Base-by-base conservation (phyloP, 1,140 invertebrate species). In the Zaprionus capensis region DNA sequence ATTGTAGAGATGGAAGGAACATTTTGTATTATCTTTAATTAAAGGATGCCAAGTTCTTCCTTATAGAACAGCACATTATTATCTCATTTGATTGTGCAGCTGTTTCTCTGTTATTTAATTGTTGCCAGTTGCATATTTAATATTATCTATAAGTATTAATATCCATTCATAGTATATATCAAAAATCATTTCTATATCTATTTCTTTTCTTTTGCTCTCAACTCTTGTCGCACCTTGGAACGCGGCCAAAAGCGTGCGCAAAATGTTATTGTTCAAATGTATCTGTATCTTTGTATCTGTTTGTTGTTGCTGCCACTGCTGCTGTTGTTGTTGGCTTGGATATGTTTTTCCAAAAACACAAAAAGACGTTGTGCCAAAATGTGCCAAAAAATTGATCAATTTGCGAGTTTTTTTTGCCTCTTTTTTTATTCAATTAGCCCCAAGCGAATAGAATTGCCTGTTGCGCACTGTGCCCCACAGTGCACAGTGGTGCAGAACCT, bases 161-260 rank as follows among this genome's bases (percentile, higher is more conserved):
- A 26, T 24, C 2, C 41, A 12, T 38, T n/a, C 38, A 15, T 61
- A 44, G 46, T 61, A 26, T 49, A 26, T 38, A 46, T 65, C 64
- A 51, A 51, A 51, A 51, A 24, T 36, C 22, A 49, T 56, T 65
- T 41, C 51, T 41, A 70, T 81, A 62, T 79, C 41, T 38, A 7
- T 72, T 63, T 55, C 36, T 67, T 41, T 46, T 28, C 65, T 28
- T 57, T 56, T 6, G 12, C 22, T 12, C 17, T 53, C 68, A 36
- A 53, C 44, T 62, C 20, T 49, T 71, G 44, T 62, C 20, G 57
- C 66, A 31, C 59, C 46, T 87, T 87, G 83, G 83, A 78, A n/a
- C n/a, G 24, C 36, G 65, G 84, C 84, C 84, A 87, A 87, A 87
- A 87, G 84, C 84, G 84, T 87, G 84, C 84, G 84, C 84, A 90